Evolutionary conservation across 2,888 invertebrate genomes (phyloP), one percentile per base, ranked within the genome.

Genomic region (Dromius quadrimaculatus): DNA sequence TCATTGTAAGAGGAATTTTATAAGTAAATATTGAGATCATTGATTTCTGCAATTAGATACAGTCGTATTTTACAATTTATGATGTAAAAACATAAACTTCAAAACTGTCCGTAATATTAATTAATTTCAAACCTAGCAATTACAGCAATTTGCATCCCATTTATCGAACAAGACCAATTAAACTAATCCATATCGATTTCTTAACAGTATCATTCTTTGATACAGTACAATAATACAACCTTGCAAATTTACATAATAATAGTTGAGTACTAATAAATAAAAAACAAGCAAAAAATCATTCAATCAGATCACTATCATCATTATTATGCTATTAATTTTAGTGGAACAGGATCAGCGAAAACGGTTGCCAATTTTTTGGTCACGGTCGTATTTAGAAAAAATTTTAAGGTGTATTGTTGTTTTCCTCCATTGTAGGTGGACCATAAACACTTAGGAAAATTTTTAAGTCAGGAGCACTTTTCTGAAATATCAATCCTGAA

Each of bases 241-340:
- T 54, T 54, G 50, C 50, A 15, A 54, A 54, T 54, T 54, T 54
- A 54, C 50, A 54, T 54, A 54, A 54, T 54, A 54, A 54, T 28
- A 54, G 50, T 23, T 13, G 28, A 54, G 28, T 54, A 54, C 28
- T 28, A 54, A 54, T 54, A 54, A 23, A 28, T 54, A 23, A 54
- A 54, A 28, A 54, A 54, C 28, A 54, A 54, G 8, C 50, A 54
- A 54, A 54, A 54, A 45, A 47, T 23, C 11, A n/a, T 28, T 54
- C 50, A 28, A 28, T 54, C 50, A 5, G 50, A 54, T 54, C 23
- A 54, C 50, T 54, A 54, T 54, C 32, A 54, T 54, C 50, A 54
- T 54, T 54, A 54, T 54, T 28, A 54, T 54, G 50, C 50, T 54
- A 54, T 54, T 54, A 54, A 54, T 54, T 54, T 54, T 8, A 15